phyloP scores from a whole-genome alignment of 1,140 invertebrate genomes.

The Heterodera carotae region DNA sequence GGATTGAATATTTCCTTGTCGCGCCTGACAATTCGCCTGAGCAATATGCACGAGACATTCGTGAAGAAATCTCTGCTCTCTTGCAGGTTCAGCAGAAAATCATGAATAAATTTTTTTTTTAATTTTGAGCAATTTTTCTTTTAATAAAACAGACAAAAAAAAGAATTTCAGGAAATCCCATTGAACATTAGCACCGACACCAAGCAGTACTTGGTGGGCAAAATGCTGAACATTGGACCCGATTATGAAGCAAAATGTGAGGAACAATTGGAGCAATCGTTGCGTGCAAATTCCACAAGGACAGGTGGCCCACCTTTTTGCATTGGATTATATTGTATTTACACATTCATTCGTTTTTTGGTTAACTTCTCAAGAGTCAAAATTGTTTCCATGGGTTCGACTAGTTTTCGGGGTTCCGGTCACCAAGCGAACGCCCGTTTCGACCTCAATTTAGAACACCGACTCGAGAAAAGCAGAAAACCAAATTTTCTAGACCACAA shows the following conservation, averaged over 20 bases:
- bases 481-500: too few species aligned
- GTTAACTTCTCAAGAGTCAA: too few species aligned
- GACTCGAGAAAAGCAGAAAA: too few species aligned
- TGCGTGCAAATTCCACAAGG: slow-evolving; percentile 38
- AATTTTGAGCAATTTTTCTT: not conserved
- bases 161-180: slow-evolving; percentile 37
- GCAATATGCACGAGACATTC: slow-evolving; percentile 11
- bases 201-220: slow-evolving; percentile 35
- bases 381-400: too few species aligned
- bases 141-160: too few species aligned
- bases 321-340: too few species aligned
- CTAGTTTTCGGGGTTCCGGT: too few species aligned
- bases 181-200: slow-evolving; percentile 17
- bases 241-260: slow-evolving; percentile 34
- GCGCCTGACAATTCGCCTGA: not conserved
- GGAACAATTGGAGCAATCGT: slow-evolving; percentile 34
- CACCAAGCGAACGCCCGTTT: too few species aligned
- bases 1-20: slow-evolving; percentile 22
- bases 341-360: too few species aligned
- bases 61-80: not conserved
- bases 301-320: not conserved
- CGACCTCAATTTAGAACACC: too few species aligned
- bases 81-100: slow-evolving; percentile 12
- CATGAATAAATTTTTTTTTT: not conserved
- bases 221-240: slow-evolving; percentile 34